Evolutionary conservation across 2,888 invertebrate species (phyloP).

Genomic region (Sarcophaga carnaria): DNA sequence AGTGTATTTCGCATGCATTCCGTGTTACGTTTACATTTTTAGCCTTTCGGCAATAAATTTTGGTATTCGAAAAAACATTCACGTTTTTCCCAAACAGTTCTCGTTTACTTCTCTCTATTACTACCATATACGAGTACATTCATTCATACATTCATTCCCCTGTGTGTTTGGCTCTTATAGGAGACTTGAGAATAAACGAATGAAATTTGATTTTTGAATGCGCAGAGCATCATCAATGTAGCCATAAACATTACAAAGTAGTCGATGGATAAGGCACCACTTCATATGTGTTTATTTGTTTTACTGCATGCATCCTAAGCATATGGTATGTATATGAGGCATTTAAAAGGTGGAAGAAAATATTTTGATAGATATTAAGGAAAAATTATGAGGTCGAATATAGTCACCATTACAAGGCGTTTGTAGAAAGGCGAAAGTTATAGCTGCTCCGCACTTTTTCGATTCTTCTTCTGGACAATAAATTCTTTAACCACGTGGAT

Average conservation of each 20-base stretch:
- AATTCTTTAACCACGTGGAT: no score
- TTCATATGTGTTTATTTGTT: conserved; percentile 54
- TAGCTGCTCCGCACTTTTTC: no score
- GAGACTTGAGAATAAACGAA: conserved; percentile 33
- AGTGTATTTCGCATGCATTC: conserved; percentile 11
- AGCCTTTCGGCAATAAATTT: conserved; percentile 59
- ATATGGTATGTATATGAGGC: neutral
- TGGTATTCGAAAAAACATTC: conserved; percentile 60
- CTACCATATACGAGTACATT: neutral
- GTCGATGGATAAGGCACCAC: conserved; percentile 52
- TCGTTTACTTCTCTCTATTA: conserved; percentile 25
- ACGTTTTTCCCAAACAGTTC: conserved; percentile 56
- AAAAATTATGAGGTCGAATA: no score
- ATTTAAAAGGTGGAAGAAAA: neutral
- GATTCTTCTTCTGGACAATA: no score
- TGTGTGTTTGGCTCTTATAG: conserved; percentile 27
- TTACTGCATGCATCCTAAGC: conserved; percentile 16
- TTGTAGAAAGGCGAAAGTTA: no score
- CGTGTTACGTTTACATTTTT: conserved; percentile 33
- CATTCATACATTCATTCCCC: neutral
- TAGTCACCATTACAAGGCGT: no score
- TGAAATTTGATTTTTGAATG: conserved; percentile 59
- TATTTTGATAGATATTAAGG: no score
- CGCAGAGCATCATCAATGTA: conserved; percentile 42
- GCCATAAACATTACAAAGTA: conserved; percentile 56